Conservation (phyloP, 2,797 vertebrate species). For the Chelon labrosus region DNA sequence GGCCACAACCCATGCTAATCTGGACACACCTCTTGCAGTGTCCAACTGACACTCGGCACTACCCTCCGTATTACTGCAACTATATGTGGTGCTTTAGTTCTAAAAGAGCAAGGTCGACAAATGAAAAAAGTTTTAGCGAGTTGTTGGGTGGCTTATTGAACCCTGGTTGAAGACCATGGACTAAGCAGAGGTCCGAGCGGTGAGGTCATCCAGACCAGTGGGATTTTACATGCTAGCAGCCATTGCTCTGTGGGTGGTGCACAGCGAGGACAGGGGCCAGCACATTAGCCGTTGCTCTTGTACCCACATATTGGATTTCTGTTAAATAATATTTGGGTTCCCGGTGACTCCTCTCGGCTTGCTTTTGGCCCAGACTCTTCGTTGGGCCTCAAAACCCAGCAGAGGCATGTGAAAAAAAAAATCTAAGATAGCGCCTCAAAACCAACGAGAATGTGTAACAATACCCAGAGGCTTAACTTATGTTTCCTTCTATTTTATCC, state of each 20-base stretch:
- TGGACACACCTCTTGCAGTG: slow-evolving; percentile 68
- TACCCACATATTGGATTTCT: slow-evolving; percentile 80
- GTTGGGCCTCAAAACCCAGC: slow-evolving; percentile 54
- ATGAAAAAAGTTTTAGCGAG: slow-evolving; percentile 52
- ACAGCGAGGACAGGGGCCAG: slow-evolving; percentile 59
- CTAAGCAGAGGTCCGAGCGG: slow-evolving; percentile 53
- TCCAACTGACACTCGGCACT: slow-evolving; percentile 41
- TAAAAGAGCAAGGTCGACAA: slow-evolving; percentile 42
- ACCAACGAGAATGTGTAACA: slow-evolving; percentile 66
- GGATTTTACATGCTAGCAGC: slow-evolving; percentile 58
- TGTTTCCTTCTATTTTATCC: slow-evolving; percentile 57
- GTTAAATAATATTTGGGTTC: slow-evolving; percentile 82
- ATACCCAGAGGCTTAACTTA: slow-evolving; percentile 59
- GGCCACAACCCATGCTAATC: slow-evolving; percentile 64
- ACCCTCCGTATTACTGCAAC: slow-evolving; percentile 38
- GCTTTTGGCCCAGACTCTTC: slow-evolving; percentile 62
- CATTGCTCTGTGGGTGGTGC: slow-evolving; percentile 74
- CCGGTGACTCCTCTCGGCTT: slow-evolving; percentile 62
- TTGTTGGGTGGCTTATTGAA: slow-evolving; percentile 57
- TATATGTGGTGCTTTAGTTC: slow-evolving; percentile 37
- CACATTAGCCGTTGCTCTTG: slow-evolving; percentile 79
- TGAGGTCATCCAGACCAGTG: slow-evolving; percentile 68
- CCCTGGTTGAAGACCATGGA: slow-evolving; percentile 50
- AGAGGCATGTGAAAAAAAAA: slow-evolving; percentile 73
- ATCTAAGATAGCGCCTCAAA: slow-evolving; percentile 66